Percentiles rank a stretch among this genome's conserved stretches.
Evolutionary conservation across 64 coral and sea anemone genomes (phyloP).

Genomic region (Hydrozoanthus tunicans): DNA sequence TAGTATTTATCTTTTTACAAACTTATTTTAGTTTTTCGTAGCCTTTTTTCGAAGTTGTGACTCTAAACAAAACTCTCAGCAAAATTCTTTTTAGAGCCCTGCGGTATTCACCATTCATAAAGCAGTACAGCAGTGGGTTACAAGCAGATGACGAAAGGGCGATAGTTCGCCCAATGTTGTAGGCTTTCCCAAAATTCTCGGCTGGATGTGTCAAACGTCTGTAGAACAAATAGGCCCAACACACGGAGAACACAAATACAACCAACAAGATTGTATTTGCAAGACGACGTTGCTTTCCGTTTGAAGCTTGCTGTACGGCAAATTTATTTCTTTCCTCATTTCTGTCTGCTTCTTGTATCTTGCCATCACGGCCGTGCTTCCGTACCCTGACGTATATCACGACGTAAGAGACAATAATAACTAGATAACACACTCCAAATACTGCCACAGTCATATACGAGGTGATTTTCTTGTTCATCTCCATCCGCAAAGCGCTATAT

Average conservation of each 20-base stretch:
- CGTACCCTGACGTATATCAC: slow-evolving; percentile 49
- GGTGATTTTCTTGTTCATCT: slow-evolving; percentile 70
- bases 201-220: slow-evolving; percentile 62
- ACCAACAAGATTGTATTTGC: slow-evolving; percentile 76
- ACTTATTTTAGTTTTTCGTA: slow-evolving; percentile 54
- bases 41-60: neutral
- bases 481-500: slow-evolving; percentile 56
- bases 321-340: neutral
- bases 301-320: neutral
- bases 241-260: slow-evolving; percentile 61
- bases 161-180: slow-evolving; percentile 70
- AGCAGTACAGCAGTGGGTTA: slow-evolving; percentile 80
- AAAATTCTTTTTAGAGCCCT: slow-evolving; percentile 73
- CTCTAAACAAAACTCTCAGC: neutral
- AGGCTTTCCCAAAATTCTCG: slow-evolving; percentile 66
- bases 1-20: no score
- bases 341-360: neutral
- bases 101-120: slow-evolving; percentile 79
- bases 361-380: neutral
- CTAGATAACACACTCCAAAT: slow-evolving; percentile 54
- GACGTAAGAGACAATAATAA: slow-evolving; percentile 60
- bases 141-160: slow-evolving; percentile 65
- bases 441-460: slow-evolving; percentile 68
- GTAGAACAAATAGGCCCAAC: slow-evolving; percentile 78
- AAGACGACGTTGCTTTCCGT: slow-evolving; percentile 56